Evolutionary conservation across 2,113 vertebrate genomes (phyloP).

Genomic region (Dendropsophus ebraccatus): DNA sequence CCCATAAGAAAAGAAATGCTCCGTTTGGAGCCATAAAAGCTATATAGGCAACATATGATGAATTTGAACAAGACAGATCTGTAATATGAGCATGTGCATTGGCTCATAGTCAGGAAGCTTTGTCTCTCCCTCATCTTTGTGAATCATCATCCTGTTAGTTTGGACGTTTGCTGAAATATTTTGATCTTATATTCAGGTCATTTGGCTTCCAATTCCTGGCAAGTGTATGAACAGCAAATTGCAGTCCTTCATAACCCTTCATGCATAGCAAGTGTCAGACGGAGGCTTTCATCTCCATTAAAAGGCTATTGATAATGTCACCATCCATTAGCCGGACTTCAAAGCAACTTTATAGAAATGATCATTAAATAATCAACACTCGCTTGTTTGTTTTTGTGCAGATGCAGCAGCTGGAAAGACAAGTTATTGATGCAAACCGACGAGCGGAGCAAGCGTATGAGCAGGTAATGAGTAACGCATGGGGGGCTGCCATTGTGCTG

Average conservation of each 20-base stretch:
- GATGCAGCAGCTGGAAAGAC: constrained; percentile 95
- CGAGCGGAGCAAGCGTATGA: constrained; percentile 89
- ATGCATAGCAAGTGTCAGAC: constrained; percentile 3
- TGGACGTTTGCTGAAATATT: constrained; percentile 7
- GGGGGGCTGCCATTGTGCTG: not conserved
- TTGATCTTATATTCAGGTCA: not conserved
- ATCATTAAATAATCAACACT: constrained; percentile 24
- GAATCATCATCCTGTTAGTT: not conserved
- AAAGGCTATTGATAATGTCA: constrained; percentile 40
- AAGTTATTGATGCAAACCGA: constrained; percentile 90
- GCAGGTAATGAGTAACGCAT: constrained; percentile 76
- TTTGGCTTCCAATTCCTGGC: constrained; percentile 6
- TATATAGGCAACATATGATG: not conserved
- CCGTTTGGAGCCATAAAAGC: not conserved
- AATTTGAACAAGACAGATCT: too few relatives aligned
- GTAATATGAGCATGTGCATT: not conserved
- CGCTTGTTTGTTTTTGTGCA: constrained; percentile 64
- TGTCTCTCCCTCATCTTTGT: not conserved
- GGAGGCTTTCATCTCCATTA: not conserved
- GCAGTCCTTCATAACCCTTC: not conserved
- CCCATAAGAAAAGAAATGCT: too few relatives aligned
- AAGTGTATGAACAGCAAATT: constrained; percentile 4
- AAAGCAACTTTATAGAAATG: not conserved
- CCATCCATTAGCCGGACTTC: not conserved
- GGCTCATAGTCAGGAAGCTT: not conserved